Percentiles rank a stretch among this genome's conserved stretches.
phyloP scores from a whole-genome alignment of 2,113 vertebrate species.

The Agapornis roseicollis region DNA sequence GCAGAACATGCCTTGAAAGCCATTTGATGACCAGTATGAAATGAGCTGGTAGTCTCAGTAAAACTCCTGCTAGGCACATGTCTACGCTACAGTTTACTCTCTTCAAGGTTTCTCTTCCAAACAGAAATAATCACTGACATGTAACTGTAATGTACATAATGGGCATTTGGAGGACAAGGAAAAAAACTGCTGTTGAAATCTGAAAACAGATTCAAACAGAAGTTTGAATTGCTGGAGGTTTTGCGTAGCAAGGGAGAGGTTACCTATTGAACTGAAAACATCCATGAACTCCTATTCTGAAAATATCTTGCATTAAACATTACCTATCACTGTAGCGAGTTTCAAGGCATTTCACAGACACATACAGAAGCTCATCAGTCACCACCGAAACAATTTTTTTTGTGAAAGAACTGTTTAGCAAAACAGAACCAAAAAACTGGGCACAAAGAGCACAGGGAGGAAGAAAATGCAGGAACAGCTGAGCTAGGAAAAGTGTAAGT shows the following conservation, averaged over 20 bases:
- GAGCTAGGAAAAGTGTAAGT: background rate
- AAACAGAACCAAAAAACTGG: background rate
- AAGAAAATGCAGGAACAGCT: background rate
- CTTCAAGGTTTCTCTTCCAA: background rate
- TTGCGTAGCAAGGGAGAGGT: background rate
- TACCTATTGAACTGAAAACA: background rate
- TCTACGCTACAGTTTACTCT: background rate
- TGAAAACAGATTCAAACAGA: background rate
- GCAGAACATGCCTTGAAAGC: background rate
- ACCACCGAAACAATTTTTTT: background rate
- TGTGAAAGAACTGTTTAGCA: background rate
- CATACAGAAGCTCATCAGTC: fast-evolving
- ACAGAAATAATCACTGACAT: background rate
- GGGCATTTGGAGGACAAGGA: background rate
- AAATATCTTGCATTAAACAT: background rate
- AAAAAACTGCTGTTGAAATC: background rate
- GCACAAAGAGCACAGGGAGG: background rate
- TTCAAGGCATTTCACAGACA: background rate
- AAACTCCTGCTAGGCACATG: background rate
- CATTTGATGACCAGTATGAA: background rate
- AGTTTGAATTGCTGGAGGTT: background rate
- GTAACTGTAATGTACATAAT: background rate
- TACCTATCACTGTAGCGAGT: background rate
- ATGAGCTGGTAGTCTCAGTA: background rate
- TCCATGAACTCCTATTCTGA: background rate